Conservation (phyloP, 2,113 vertebrate species). For the Ranitomeya imitator region DNA sequence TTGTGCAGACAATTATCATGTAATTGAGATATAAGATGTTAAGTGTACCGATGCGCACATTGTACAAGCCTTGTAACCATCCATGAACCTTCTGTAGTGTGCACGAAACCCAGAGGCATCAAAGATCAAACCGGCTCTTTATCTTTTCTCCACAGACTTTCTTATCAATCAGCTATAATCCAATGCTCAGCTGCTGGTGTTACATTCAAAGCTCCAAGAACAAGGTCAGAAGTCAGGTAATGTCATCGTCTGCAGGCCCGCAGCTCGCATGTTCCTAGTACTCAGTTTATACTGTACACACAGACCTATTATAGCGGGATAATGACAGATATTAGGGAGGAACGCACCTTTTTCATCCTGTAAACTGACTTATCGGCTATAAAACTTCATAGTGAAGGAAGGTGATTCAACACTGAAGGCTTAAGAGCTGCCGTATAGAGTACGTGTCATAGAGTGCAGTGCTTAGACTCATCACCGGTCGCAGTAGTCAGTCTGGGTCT, state of each 20-base stretch:
- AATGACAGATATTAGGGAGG: conserved; percentile 28
- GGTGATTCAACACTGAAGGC: conserved; percentile 30
- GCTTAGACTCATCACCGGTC: background rate
- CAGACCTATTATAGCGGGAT: background rate
- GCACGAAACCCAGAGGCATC: background rate
- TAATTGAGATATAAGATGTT: background rate
- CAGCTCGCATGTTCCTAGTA: background rate
- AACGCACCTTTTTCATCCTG: conserved; percentile 23
- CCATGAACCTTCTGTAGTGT: background rate
- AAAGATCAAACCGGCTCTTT: background rate
- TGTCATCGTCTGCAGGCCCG: background rate
- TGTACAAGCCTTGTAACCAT: background rate
- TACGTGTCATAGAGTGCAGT: background rate
- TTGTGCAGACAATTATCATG: background rate
- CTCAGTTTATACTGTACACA: background rate
- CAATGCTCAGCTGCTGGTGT: background rate
- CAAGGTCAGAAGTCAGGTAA: conserved; percentile 3
- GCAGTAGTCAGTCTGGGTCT: background rate
- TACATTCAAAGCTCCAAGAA: background rate
- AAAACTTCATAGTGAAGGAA: conserved; percentile 18
- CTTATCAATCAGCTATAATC: conserved; percentile 5
- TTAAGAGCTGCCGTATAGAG: background rate
- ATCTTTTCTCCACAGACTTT: conserved; percentile 10
- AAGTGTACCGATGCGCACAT: background rate
- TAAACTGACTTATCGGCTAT: conserved; percentile 40